Evolutionary conservation across 2,888 invertebrate species (phyloP), one percentile per base, ranked within the genome.

Genomic region (Tridacna gigas): DNA sequence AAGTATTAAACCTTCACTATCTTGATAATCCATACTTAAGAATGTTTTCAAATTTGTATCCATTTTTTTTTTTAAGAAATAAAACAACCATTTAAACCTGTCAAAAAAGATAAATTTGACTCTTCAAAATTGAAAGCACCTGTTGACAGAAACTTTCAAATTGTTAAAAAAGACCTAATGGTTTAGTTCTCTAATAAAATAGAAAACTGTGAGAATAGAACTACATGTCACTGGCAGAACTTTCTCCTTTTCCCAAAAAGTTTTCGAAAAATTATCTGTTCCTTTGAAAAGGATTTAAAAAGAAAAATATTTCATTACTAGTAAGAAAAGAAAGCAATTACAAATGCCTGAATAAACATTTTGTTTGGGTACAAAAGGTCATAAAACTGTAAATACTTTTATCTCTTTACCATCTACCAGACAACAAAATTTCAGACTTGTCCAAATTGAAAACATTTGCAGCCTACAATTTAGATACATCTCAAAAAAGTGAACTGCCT

Each of bases 301-400:
- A 65, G 65, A 26, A 65, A 65, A 28, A 28, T 65, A 26, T 65
- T 65, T 65, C 15, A 65, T 26, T 26, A 26, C 37, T 37, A 37
- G 2, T 37, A 4, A 37, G 37, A 37, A 65, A 65, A 65, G 65
- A 28, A 65, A 65, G 45, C 45, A 37, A 69, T 28, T 45, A 15
- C n/a, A n/a, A 69, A 69, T 69, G 69, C 45, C 28, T 45, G 69
- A 69, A 45, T 69, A 22, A 47, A 18, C 47, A 47, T 69, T 69
- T 69, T 69, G 45, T 47, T 28, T 12, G 28, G 69, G 45, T 22
- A 69, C 69, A 69, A 69, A 45, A 12, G 69, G n/a, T 28, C 22
- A 47, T 69, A 45, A 69, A 69, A 69, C 69, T n/a, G 69, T 69
- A 69, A 69, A 69, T 47, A 69, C 20, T n/a, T 45, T 7, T 37